These are phyloP conservation scores for Buteo buteo DNA, from an alignment of 2,113 vertebrate genomes.

Conservation along the genomic window DNA sequence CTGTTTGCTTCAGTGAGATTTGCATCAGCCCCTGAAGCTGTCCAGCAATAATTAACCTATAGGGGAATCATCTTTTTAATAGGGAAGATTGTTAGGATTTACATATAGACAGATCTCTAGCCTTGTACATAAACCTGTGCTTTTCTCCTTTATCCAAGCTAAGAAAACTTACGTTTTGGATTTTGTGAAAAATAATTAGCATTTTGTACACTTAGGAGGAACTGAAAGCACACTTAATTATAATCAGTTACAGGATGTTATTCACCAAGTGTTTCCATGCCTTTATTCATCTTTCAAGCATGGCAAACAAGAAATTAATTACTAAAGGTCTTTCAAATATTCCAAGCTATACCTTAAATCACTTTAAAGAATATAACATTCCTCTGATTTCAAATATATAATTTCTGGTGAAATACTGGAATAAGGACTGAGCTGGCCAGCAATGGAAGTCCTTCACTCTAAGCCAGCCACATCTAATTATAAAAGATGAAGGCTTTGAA, in stretches of 20 bases:
- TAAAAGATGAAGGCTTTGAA: conserved; percentile 79
- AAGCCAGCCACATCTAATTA: conserved; percentile 77
- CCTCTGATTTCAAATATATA: conserved; percentile 55
- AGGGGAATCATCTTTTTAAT: conserved; percentile 22
- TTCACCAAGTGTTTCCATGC: conserved; percentile 20
- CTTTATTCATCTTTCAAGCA: conserved; percentile 64
- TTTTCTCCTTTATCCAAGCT: background rate
- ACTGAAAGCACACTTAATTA: conserved; percentile 53
- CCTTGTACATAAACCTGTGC: background rate
- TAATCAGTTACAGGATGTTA: conserved; percentile 51
- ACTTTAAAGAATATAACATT: conserved; percentile 53
- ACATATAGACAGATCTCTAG: background rate
- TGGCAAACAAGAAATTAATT: conserved; percentile 63
- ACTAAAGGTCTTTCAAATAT: conserved; percentile 46
- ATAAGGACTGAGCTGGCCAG: conserved; percentile 56
- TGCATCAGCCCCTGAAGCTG: background rate
- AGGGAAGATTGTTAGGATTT: background rate
- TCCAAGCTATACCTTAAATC: conserved; percentile 31
- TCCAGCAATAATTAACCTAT: conserved; percentile 19
- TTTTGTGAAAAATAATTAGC: conserved; percentile 56
- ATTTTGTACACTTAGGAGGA: conserved; percentile 48
- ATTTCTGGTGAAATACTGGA: conserved; percentile 48
- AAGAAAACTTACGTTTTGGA: conserved; percentile 25
- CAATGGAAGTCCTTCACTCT: conserved; percentile 65
- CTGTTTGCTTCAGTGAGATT: background rate